These are phyloP conservation scores for Drosophila atroscutellata DNA, from an alignment of 2,888 invertebrate genomes.

Conservation along the genomic window DNA sequence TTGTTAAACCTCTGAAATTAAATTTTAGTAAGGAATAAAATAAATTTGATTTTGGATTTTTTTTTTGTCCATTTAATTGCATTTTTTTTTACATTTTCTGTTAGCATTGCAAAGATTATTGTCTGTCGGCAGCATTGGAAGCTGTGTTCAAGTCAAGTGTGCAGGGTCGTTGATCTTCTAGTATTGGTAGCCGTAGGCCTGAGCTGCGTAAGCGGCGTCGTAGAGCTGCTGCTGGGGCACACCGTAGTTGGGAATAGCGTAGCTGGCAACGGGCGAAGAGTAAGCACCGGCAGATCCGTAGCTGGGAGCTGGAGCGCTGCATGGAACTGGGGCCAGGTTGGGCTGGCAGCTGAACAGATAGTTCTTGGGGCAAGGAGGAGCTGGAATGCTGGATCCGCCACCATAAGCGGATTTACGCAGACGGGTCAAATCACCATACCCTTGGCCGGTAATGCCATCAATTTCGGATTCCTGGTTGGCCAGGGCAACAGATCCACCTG, in stretches of 20 bases:
- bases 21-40: neutral
- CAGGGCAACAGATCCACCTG: slow-evolving; percentile 24
- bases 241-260: slow-evolving; percentile 65
- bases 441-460: slow-evolving; percentile 42
- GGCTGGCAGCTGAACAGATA: slow-evolving; percentile 81
- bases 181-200: slow-evolving; percentile 63
- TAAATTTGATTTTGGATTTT: neutral
- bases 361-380: slow-evolving; percentile 80
- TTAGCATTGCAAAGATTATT: slow-evolving; percentile 31
- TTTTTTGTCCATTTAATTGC: slow-evolving; percentile 38
- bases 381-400: slow-evolving; percentile 58
- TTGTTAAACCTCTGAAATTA: neutral
- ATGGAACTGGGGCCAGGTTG: slow-evolving; percentile 77
- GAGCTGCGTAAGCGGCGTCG: slow-evolving; percentile 58
- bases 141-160: slow-evolving; percentile 18
- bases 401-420: slow-evolving; percentile 78
- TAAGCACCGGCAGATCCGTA: slow-evolving; percentile 77
- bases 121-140: slow-evolving; percentile 33
- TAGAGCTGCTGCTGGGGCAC: slow-evolving; percentile 66
- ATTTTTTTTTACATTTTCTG: slow-evolving; percentile 60
- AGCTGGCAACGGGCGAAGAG: slow-evolving; percentile 75
- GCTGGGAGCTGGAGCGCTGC: slow-evolving; percentile 62
- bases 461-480: slow-evolving; percentile 48
- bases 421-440: slow-evolving; percentile 67
- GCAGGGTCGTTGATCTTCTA: slow-evolving; percentile 32